phyloP scores from a whole-genome alignment of 37 sponge, comb jelly and placozoan species.

The Ianthella basta region DNA sequence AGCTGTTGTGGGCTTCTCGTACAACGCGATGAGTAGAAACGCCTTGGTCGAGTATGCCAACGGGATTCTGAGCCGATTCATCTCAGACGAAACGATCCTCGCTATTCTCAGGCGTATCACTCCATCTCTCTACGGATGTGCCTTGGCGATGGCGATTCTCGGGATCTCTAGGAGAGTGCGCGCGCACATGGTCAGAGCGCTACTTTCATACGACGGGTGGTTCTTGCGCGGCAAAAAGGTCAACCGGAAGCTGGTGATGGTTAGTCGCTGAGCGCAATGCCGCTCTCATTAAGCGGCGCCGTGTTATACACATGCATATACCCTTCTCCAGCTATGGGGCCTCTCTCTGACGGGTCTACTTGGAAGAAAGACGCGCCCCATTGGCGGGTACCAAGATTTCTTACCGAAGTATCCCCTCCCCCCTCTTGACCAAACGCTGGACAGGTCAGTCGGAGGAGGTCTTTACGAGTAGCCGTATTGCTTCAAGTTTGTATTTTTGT shows the following conservation, averaged over 20 bases:
- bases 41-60: slow-evolving; percentile 14
- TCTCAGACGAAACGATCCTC: not conserved
- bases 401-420: slow-evolving; percentile 79
- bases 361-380: slow-evolving; percentile 43
- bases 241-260: slow-evolving; percentile 13
- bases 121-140: slow-evolving; percentile 11
- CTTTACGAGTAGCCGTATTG: not conserved
- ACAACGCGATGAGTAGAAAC: slow-evolving; percentile 25
- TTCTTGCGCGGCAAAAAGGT: slow-evolving; percentile 41
- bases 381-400: slow-evolving; percentile 61
- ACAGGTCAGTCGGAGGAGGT: slow-evolving; percentile 40
- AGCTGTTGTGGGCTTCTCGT: slow-evolving; percentile 2
- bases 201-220: slow-evolving; percentile 73
- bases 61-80: not conserved
- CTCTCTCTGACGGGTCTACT: slow-evolving; percentile 52
- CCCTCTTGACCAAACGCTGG: slow-evolving; percentile 58
- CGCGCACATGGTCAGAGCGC: slow-evolving; percentile 43
- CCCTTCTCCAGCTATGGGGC: slow-evolving; percentile 62
- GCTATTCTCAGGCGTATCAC: not conserved
- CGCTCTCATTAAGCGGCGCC: not conserved
- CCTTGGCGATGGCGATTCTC: not conserved
- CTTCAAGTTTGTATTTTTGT: not conserved
- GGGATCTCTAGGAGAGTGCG: slow-evolving; percentile 33
- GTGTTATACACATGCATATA: not conserved
- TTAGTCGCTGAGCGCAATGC: not conserved